A percentile compares a stretch with the other conserved stretches of the same genome.
Evolutionary conservation across 2,113 vertebrate species (phyloP).

Genomic region (Lathamus discolor): DNA sequence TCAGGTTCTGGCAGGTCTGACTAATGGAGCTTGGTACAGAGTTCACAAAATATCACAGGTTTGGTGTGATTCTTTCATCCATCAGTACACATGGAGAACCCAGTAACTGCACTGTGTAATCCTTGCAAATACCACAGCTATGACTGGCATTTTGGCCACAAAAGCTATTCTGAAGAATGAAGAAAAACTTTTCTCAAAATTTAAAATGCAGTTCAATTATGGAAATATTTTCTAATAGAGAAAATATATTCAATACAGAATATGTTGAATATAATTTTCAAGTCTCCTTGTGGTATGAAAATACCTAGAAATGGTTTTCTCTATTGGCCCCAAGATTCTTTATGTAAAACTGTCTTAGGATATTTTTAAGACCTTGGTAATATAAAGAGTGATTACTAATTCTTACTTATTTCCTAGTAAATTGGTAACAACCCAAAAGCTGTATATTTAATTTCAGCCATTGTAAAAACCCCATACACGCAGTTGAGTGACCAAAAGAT

Average conservation of each 20-base stretch:
- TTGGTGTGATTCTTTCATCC: not conserved
- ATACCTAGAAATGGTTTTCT: not conserved
- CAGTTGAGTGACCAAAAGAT: not conserved
- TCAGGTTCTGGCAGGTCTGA: not conserved
- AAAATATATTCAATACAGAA: not conserved
- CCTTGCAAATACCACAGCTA: not conserved
- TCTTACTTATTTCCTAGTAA: not conserved
- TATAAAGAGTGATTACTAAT: not conserved
- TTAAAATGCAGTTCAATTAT: not conserved
- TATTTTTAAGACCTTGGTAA: not conserved
- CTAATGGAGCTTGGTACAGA: not conserved
- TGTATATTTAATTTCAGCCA: not conserved
- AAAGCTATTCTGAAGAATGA: not conserved
- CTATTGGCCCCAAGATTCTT: not conserved
- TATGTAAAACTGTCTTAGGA: not conserved
- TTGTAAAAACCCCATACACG: not conserved
- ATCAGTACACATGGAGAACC: accelerated
- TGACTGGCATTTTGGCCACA: not conserved
- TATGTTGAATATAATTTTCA: not conserved
- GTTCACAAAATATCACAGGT: not conserved
- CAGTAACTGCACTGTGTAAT: not conserved
- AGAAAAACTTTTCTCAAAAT: not conserved
- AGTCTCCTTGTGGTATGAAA: not conserved
- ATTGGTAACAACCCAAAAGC: not conserved
- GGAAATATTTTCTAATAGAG: not conserved